Percentiles rank a stretch among this genome's conserved stretches.
Evolutionary conservation across 2,113 vertebrate genomes (phyloP).

Genomic region (Formicarius rufipectus): DNA sequence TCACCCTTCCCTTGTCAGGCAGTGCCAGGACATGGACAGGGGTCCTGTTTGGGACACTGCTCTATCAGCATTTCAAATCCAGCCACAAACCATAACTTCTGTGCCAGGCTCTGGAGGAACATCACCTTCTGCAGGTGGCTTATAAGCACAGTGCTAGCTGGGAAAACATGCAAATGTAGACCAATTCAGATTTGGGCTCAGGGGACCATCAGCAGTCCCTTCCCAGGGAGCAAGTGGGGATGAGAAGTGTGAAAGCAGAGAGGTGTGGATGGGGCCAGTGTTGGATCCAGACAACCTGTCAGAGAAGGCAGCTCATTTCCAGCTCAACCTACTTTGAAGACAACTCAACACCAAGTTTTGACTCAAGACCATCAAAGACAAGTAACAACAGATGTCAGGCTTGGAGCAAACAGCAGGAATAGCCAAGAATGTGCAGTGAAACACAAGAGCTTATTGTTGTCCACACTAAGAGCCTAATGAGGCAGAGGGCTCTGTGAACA

Average conservation of each 20-base stretch:
- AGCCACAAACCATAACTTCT: background rate
- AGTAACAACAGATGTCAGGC: background rate
- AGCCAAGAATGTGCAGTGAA: background rate
- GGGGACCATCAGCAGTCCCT: background rate
- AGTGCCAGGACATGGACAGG: background rate
- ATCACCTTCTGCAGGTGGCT: background rate
- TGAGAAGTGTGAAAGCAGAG: background rate
- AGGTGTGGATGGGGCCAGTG: fast-evolving
- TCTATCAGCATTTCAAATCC: background rate
- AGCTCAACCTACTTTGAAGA: background rate
- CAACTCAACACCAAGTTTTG: background rate
- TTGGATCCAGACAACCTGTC: fast-evolving
- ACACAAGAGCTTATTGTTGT: background rate
- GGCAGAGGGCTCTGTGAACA: background rate
- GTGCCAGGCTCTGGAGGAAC: background rate
- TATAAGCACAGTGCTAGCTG: fast-evolving
- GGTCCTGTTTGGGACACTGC: background rate
- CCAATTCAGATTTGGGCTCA: background rate
- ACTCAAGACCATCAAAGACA: background rate
- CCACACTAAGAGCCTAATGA: fast-evolving
- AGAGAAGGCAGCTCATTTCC: background rate
- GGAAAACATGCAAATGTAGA: background rate
- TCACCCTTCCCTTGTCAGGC: background rate
- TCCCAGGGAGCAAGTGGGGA: background rate
- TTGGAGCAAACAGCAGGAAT: background rate